Conservation (phyloP, 2,888 invertebrate species). For the Eulithis testata region DNA sequence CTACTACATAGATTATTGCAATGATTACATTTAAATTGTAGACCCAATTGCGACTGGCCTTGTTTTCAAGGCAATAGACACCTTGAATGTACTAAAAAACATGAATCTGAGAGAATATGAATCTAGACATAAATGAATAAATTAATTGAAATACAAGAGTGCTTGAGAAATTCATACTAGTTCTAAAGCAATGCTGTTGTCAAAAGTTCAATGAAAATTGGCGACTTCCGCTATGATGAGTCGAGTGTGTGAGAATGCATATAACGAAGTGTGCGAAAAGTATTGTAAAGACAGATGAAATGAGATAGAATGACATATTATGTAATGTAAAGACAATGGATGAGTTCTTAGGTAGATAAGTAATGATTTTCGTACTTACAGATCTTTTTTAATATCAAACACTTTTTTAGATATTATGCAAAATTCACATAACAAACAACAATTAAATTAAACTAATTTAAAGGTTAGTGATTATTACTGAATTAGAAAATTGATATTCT, state of each 20-base stretch:
- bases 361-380: too few relatives aligned
- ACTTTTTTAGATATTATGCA: too few relatives aligned
- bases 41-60: conserved; percentile 13
- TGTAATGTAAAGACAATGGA: too few relatives aligned
- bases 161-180: conserved; percentile 11
- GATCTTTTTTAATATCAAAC: too few relatives aligned
- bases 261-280: background rate
- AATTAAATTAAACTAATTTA: too few relatives aligned
- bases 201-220: conserved; percentile 14
- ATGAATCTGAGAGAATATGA: too few relatives aligned
- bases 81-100: too few relatives aligned
- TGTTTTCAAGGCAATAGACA: conserved; percentile 17
- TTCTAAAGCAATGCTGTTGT: conserved; percentile 8
- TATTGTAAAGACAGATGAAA: background rate
- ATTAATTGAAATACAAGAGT: background rate
- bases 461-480: too few relatives aligned
- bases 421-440: too few relatives aligned
- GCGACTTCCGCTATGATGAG: background rate
- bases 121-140: too few relatives aligned
- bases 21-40: conserved; percentile 24
- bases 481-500: too few relatives aligned
- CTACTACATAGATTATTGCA: conserved; percentile 3
- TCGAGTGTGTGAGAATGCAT: conserved; percentile 7
- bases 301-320: background rate
- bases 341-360: too few relatives aligned